phyloP scores from a whole-genome alignment of 1,140 invertebrate species.

The Pogonomyrmex californicus region DNA sequence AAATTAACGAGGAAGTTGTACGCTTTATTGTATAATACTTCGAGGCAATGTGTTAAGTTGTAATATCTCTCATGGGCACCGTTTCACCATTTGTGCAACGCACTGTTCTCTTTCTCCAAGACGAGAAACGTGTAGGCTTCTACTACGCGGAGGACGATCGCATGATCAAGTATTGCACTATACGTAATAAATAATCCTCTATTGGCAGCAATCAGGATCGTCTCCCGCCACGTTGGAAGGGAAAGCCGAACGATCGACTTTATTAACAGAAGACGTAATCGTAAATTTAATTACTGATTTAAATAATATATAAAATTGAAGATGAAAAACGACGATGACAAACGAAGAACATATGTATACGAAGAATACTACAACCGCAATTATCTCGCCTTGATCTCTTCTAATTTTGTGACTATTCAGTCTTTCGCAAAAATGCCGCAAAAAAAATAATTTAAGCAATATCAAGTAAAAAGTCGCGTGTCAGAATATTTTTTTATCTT shows the following conservation, averaged over 20 bases:
- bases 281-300: slow-evolving; percentile 35
- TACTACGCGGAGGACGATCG: neutral
- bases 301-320: slow-evolving; percentile 25
- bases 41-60: slow-evolving; percentile 44
- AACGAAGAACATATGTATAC: neutral
- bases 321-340: slow-evolving; percentile 23
- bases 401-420: neutral
- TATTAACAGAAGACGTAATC: slow-evolving; percentile 28
- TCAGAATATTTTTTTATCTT: too few relatives aligned
- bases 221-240: slow-evolving; percentile 26
- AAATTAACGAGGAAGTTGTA: slow-evolving; percentile 53
- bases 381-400: slow-evolving; percentile 3
- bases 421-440: neutral
- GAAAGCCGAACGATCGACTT: slow-evolving; percentile 33
- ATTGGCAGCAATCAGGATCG: slow-evolving; percentile 28
- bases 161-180: slow-evolving; percentile 33
- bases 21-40: slow-evolving; percentile 62
- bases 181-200: slow-evolving; percentile 27
- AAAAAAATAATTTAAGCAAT: neutral
- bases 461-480: too few relatives aligned
- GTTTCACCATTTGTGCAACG: slow-evolving; percentile 11
- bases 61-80: neutral
- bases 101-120: slow-evolving; percentile 1
- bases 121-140: neutral
- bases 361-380: neutral